These are phyloP conservation scores for Neoitamus cyanurus DNA, from an alignment of 2,888 invertebrate genomes.

Conservation along the genomic window DNA sequence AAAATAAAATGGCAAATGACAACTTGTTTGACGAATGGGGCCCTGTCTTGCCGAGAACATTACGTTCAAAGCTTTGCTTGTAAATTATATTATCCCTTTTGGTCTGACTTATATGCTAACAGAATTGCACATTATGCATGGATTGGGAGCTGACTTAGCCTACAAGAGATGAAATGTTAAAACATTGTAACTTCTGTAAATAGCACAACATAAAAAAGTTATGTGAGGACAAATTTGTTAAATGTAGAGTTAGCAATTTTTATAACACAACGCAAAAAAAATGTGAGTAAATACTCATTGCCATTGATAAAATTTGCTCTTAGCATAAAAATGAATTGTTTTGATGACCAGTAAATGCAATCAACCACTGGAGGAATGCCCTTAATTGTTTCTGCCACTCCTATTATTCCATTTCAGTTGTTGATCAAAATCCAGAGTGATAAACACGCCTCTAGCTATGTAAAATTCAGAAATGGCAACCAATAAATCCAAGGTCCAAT, in stretches of 20 bases:
- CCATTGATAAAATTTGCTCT: no score
- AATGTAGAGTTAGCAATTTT: no score
- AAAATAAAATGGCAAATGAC: constrained; percentile 51
- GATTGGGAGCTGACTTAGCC: no score
- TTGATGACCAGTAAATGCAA: background rate
- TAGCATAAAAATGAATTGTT: no score
- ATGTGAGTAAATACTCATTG: no score
- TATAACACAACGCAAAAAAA: no score
- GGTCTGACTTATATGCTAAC: background rate
- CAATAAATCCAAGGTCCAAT: constrained; percentile 9
- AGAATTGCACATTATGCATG: background rate
- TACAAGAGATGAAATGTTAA: no score
- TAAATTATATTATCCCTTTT: constrained; percentile 10
- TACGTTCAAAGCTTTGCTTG: background rate
- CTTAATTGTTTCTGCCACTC: background rate
- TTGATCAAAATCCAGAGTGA: background rate
- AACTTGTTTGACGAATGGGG: constrained; percentile 50
- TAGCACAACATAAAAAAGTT: no score
- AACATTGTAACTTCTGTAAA: no score
- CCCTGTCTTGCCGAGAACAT: background rate
- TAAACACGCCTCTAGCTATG: background rate
- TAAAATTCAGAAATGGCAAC: background rate
- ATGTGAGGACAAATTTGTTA: no score
- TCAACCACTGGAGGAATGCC: background rate
- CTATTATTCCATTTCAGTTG: background rate